Conservation (phyloP, 2,888 invertebrate species). For the Morpho helenor region DNA sequence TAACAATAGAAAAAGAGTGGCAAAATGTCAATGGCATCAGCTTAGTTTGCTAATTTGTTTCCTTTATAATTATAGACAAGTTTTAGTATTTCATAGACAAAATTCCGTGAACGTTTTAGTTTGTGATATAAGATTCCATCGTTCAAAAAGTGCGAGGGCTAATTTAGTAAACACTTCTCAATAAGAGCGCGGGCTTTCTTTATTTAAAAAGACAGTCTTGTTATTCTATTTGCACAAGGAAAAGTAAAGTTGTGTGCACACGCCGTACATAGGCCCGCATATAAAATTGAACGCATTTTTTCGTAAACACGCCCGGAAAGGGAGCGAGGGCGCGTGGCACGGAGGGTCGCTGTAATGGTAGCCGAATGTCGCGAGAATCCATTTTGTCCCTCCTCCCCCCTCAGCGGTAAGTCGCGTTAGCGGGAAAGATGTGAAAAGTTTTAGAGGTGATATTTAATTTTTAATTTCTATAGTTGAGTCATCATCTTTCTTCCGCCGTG, state of each 20-base stretch:
- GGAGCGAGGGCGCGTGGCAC: slow-evolving; percentile 41
- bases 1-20: too few relatives aligned
- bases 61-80: too few relatives aligned
- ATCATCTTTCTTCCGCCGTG: too few relatives aligned
- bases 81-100: too few relatives aligned
- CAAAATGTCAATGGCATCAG: too few relatives aligned
- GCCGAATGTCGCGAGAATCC: slow-evolving; percentile 75
- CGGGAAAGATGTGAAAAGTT: slow-evolving; percentile 8
- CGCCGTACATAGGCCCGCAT: slow-evolving; percentile 63
- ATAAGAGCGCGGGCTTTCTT: slow-evolving; percentile 33
- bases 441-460: slow-evolving; percentile 3
- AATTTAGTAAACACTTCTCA: slow-evolving; percentile 38
- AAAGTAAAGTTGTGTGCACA: slow-evolving; percentile 46
- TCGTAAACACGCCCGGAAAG: slow-evolving; percentile 65
- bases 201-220: slow-evolving; percentile 44
- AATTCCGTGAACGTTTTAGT: too few relatives aligned
- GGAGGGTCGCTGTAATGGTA: slow-evolving; percentile 68
- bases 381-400: slow-evolving; percentile 60
- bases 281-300: slow-evolving; percentile 74
- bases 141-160: slow-evolving; percentile 23
- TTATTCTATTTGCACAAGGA: slow-evolving; percentile 51
- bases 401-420: slow-evolving; percentile 19
- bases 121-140: neutral
- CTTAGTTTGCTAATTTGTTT: too few relatives aligned
- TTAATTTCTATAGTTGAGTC: neutral